These are phyloP conservation scores for Xanthia icteritia DNA, from an alignment of 2,888 invertebrate species.

Conservation along the genomic window DNA sequence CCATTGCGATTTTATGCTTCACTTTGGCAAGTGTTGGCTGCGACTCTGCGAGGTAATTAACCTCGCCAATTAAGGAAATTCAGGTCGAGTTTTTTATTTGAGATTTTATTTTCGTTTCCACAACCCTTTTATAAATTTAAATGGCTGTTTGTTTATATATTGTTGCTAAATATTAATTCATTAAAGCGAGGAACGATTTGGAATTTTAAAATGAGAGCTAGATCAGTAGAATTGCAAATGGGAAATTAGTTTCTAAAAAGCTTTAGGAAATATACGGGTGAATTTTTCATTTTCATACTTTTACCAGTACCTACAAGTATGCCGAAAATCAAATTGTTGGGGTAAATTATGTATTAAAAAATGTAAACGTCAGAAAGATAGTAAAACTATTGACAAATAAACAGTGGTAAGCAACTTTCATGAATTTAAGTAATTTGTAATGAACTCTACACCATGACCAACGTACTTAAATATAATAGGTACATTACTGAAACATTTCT, in stretches of 20 bases:
- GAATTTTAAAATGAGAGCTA: conserved; percentile 46
- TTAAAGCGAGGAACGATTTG: conserved; percentile 42
- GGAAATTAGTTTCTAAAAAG: conserved; percentile 23
- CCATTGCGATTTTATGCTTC: conserved; percentile 40
- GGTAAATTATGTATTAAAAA: too few species aligned
- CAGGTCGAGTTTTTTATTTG: conserved; percentile 52
- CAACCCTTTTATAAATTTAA: conserved; percentile 48
- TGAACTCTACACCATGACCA: too few species aligned
- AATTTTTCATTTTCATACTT: neutral
- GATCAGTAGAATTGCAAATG: conserved; percentile 16
- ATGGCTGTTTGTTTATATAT: conserved; percentile 54
- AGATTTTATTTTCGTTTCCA: conserved; percentile 60
- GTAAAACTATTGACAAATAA: neutral
- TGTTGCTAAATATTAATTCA: conserved; percentile 58
- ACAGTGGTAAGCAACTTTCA: neutral
- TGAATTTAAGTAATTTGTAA: neutral
- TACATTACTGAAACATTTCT: neutral
- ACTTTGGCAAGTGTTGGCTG: conserved; percentile 55
- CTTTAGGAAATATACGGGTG: neutral
- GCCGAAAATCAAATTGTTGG: too few species aligned
- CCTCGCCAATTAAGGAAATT: conserved; percentile 62
- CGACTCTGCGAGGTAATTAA: conserved; percentile 59
- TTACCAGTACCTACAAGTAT: too few species aligned
- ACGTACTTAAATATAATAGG: neutral
- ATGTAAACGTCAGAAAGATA: neutral